These are phyloP conservation scores for Brachymystax lenok DNA, from an alignment of 2,797 vertebrate species.

Conservation along the genomic window DNA sequence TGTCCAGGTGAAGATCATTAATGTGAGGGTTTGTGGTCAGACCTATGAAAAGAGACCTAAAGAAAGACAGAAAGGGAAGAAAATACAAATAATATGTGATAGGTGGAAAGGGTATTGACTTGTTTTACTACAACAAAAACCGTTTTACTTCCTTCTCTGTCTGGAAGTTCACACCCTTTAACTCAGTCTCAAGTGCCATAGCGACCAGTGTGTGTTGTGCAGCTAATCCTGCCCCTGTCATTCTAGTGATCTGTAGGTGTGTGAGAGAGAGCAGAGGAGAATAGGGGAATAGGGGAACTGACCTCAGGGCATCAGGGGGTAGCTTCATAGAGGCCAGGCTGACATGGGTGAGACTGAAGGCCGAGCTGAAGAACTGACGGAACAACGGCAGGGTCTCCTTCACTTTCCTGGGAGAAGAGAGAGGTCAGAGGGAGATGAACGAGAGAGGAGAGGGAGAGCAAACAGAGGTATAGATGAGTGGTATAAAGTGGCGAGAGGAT, in stretches of 20 bases:
- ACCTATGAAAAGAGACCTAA: conserved; percentile 82
- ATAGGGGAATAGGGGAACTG: not conserved
- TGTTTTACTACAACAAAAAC: too few relatives aligned
- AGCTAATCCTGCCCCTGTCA: too few relatives aligned
- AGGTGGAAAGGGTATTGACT: not conserved
- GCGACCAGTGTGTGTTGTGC: not conserved
- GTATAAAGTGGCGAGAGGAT: conserved; percentile 22
- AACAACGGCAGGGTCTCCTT: conserved; percentile 82
- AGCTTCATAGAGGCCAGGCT: conserved; percentile 82
- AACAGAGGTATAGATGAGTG: conserved; percentile 6
- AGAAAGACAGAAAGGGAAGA: conserved; percentile 19
- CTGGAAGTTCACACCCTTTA: not conserved
- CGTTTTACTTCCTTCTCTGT: not conserved
- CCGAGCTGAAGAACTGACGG: conserved; percentile 86
- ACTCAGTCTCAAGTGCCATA: not conserved
- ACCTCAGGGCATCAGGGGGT: conserved; percentile 85
- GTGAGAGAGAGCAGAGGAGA: not conserved
- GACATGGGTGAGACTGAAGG: conserved; percentile 84
- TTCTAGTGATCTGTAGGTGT: not conserved
- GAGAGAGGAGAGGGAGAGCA: conserved; percentile 23
- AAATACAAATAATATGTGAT: not conserved
- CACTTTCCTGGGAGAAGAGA: conserved; percentile 71
- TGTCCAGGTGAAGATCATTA: conserved; percentile 84
- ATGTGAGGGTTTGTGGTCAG: conserved; percentile 86
- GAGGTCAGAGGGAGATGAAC: not conserved